These are phyloP conservation scores for Acanthurus tractus DNA, from an alignment of 2,797 vertebrate species.

Conservation along the genomic window DNA sequence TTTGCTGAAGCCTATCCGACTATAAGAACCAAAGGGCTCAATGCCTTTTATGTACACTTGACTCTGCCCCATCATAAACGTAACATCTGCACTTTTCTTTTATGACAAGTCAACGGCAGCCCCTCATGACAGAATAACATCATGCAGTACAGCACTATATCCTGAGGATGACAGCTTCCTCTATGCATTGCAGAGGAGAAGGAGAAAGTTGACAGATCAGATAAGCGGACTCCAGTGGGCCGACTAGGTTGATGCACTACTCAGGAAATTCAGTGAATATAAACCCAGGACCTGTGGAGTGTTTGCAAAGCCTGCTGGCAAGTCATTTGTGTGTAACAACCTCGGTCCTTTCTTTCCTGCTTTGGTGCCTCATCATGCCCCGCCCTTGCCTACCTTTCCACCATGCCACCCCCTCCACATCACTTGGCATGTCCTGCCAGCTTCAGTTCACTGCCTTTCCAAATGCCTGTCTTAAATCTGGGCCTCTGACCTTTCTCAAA, in stretches of 20 bases:
- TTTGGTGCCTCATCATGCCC: conserved; percentile 19
- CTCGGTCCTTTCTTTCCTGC: conserved; percentile 26
- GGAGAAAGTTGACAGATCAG: conserved; percentile 31
- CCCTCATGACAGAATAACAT: neutral
- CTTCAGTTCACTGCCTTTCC: conserved; percentile 42
- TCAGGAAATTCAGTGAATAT: conserved; percentile 35
- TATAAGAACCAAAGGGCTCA: no score
- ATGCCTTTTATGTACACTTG: no score
- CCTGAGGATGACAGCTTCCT: neutral
- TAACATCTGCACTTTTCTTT: no score
- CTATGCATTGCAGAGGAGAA: neutral
- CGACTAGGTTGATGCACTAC: conserved; percentile 28
- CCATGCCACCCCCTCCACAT: conserved; percentile 24
- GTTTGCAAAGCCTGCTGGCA: conserved; percentile 51
- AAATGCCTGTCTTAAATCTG: conserved; percentile 37
- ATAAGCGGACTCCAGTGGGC: conserved; percentile 34
- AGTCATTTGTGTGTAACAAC: conserved; percentile 36
- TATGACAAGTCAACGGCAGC: neutral
- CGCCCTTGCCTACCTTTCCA: neutral
- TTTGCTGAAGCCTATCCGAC: no score
- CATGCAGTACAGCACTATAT: neutral
- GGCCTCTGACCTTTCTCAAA: conserved; percentile 51
- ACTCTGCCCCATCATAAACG: no score
- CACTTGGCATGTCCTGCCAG: conserved; percentile 39
- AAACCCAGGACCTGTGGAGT: conserved; percentile 41